Conservation (phyloP, 2,888 invertebrate genomes). For the Hermaeophaga mercurialis region DNA sequence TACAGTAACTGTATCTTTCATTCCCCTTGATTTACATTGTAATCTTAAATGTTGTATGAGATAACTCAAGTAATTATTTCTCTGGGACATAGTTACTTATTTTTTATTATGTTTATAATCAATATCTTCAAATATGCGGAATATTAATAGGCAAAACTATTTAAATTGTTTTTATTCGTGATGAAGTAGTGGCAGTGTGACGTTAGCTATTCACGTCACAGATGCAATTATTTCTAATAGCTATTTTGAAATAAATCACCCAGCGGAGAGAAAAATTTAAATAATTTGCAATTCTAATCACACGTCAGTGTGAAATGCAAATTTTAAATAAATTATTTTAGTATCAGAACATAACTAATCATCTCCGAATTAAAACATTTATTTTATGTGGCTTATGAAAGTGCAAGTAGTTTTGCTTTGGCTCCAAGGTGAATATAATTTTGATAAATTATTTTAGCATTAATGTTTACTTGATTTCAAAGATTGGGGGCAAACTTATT, state of each 20-base stretch:
- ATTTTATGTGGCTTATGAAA: neutral
- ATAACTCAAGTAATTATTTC: no score
- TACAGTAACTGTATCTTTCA: no score
- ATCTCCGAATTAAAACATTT: neutral
- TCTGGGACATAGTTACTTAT: no score
- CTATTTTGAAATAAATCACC: slow-evolving; percentile 1
- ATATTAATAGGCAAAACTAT: neutral
- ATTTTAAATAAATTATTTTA: slow-evolving; percentile 11
- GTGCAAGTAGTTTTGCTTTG: no score
- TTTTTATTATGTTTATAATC: no score
- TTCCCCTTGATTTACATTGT: no score
- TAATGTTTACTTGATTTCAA: no score
- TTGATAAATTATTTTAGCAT: no score
- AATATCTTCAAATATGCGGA: no score
- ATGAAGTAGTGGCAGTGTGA: neutral
- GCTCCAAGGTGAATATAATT: no score
- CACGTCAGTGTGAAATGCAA: slow-evolving; percentile 9
- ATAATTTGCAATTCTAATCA: slow-evolving; percentile 17
- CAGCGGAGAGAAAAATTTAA: slow-evolving; percentile 4
- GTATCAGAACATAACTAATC: slow-evolving; percentile 5
- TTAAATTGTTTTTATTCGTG: slow-evolving; percentile 3
- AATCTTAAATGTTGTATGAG: no score
- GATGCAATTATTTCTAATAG: slow-evolving; percentile 8
- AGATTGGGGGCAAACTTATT: no score
- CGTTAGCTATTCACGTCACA: neutral